Evolutionary conservation across 2,113 vertebrate species (phyloP).

Genomic region (Gallinago paraguaiae): DNA sequence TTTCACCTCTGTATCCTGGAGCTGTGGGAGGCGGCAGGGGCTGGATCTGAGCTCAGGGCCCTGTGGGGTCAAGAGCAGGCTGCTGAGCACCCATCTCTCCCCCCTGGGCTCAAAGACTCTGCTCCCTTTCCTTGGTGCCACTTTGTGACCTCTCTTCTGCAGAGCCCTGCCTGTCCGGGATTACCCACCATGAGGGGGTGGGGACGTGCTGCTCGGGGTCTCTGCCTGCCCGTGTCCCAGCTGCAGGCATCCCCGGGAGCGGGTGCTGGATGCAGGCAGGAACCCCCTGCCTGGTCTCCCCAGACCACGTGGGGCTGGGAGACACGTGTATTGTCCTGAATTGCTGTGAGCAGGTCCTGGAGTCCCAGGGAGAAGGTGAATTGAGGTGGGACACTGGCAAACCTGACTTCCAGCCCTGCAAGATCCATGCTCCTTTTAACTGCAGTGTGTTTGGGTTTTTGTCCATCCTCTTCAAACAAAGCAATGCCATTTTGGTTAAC

Average conservation of each 20-base stretch:
- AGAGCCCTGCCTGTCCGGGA: fast-evolving
- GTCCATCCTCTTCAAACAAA: background rate
- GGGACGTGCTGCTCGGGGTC: fast-evolving
- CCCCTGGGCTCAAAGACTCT: background rate
- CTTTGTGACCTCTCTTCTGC: background rate
- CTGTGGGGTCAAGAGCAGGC: background rate
- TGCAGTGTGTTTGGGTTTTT: background rate
- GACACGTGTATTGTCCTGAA: fast-evolving
- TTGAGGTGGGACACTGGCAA: background rate
- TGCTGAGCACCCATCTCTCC: background rate
- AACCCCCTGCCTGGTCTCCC: background rate
- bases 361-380: background rate
- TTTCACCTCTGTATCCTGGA: background rate
- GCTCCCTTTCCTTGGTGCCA: background rate
- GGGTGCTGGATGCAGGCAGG: background rate
- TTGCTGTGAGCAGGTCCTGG: background rate
- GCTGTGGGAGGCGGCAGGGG: background rate
- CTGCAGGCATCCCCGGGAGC: background rate
- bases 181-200: background rate
- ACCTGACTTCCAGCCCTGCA: fast-evolving
- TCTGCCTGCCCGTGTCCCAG: background rate
- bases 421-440: background rate
- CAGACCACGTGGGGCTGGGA: fast-evolving
- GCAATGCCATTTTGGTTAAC: background rate
- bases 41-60: background rate